These are phyloP conservation scores for Lepus timidus DNA, from an alignment of 2,113 vertebrate genomes.

Conservation along the genomic window DNA sequence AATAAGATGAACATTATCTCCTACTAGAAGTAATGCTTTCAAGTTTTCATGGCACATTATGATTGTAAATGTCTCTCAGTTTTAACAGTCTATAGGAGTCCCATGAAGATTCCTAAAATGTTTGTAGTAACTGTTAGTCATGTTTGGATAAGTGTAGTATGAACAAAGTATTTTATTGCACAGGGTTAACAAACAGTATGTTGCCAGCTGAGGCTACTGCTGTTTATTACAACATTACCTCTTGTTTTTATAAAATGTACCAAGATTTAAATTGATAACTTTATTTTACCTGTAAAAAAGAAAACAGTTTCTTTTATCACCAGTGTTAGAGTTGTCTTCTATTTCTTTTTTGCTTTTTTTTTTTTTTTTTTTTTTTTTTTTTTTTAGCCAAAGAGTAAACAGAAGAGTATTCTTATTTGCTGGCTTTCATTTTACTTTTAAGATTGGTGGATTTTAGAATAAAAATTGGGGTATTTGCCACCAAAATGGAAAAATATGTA, in stretches of 20 bases:
- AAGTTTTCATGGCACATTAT: constrained; percentile 85
- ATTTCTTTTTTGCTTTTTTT: constrained; percentile 82
- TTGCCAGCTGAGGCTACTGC: constrained; percentile 88
- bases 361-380: constrained; percentile 88
- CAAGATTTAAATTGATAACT: constrained; percentile 87
- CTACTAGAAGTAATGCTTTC: constrained; percentile 77
- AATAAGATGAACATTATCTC: constrained; percentile 81
- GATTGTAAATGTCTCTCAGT: constrained; percentile 87
- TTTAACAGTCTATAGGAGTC: constrained; percentile 84
- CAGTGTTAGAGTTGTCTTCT: constrained; percentile 89
- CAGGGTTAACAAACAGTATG: constrained; percentile 88
- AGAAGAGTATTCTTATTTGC: constrained; percentile 87
- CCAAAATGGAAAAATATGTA: constrained; percentile 85
- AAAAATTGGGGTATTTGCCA: constrained; percentile 80
- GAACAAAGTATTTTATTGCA: constrained; percentile 89
- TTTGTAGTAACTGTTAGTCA: constrained; percentile 85
- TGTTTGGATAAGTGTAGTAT: constrained; percentile 85
- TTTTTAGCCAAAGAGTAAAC: constrained; percentile 97
- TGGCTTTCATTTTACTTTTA: constrained; percentile 85
- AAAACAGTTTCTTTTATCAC: constrained; percentile 86
- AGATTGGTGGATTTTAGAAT: constrained; percentile 79
- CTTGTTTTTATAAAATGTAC: constrained; percentile 89
- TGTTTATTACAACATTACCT: constrained; percentile 93
- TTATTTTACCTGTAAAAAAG: constrained; percentile 87
- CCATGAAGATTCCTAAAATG: constrained; percentile 80